Evolutionary conservation across 2,888 invertebrate genomes (phyloP).

Genomic region (Crematogaster levior): DNA sequence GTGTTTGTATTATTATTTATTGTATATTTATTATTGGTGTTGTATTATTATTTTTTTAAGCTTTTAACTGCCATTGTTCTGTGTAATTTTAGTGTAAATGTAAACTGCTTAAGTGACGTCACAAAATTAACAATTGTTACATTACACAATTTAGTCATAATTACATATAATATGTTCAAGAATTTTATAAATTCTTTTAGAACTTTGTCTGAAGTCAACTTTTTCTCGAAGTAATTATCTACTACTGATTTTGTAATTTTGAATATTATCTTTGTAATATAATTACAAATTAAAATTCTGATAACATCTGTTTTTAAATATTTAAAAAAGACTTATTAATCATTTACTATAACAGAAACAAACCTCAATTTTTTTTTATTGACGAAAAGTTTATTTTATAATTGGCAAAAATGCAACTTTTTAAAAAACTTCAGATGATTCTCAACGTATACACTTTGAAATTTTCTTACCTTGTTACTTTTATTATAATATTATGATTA

Average conservation of each 20-base stretch:
- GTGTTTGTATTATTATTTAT: neutral
- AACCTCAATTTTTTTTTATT: neutral
- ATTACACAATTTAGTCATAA: neutral
- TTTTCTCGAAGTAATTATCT: neutral
- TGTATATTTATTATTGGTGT: neutral
- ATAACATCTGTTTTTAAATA: neutral
- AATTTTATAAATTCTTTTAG: neutral
- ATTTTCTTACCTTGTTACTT: neutral
- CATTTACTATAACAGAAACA: neutral
- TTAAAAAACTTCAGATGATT: neutral
- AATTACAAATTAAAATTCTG: neutral
- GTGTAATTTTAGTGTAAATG: neutral
- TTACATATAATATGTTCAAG: neutral
- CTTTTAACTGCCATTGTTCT: neutral
- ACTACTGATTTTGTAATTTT: neutral
- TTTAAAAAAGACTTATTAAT: neutral
- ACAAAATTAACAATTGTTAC: neutral
- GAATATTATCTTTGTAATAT: neutral
- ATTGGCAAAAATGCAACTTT: neutral
- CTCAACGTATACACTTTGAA: neutral
- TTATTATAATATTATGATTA: neutral
- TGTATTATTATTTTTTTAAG: neutral
- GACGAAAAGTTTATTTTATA: neutral
- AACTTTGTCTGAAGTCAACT: neutral
- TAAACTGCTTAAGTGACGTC: neutral